Evolutionary conservation across 2,797 vertebrate species (phyloP).

Genomic region (Corythornis leucogaster): DNA sequence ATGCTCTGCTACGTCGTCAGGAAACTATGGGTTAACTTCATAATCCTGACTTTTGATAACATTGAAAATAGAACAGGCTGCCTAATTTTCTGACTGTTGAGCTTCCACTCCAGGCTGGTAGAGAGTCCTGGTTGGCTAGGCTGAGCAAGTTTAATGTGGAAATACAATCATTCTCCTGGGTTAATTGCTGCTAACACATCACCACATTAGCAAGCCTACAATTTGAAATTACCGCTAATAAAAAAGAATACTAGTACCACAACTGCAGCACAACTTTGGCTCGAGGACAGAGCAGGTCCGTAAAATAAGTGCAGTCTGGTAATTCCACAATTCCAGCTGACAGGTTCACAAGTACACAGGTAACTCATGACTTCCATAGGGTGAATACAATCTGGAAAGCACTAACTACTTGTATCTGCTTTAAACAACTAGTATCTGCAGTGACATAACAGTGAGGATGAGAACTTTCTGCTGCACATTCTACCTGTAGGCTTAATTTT

Average conservation of each 20-base stretch:
- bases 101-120: neutral
- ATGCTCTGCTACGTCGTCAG: neutral
- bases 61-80: neutral
- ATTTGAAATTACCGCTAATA: neutral
- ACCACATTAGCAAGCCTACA: neutral
- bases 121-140: neutral
- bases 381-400: neutral
- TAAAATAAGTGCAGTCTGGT: neutral
- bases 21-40: neutral
- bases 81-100: neutral
- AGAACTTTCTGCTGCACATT: neutral
- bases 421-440: neutral
- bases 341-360: neutral
- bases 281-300: neutral
- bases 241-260: neutral
- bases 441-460: neutral
- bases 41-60: neutral
- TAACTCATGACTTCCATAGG: neutral
- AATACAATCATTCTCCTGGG: neutral
- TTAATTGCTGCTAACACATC: neutral
- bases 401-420: neutral
- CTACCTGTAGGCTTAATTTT: neutral
- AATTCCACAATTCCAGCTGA: neutral
- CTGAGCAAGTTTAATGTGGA: neutral
- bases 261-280: neutral